Base-by-base conservation (phyloP, 2,797 vertebrate genomes). In the Iguana delicatissima region DNA sequence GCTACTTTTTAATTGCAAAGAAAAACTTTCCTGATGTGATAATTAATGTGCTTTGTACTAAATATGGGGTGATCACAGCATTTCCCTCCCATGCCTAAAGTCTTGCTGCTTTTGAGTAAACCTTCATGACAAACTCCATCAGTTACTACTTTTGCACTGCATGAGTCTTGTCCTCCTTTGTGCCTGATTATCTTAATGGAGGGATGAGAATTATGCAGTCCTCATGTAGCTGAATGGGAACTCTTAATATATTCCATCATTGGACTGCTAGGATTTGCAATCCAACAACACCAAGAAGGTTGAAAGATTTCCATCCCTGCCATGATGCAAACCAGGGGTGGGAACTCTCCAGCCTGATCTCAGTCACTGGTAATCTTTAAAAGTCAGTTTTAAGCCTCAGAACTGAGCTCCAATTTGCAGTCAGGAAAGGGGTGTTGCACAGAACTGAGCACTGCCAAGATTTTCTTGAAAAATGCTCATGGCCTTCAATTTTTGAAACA, bases 1-100 rank as follows among this genome's bases (percentile, higher is more conserved):
- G 12, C n/a, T 82, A 52, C 62, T 59, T 85, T 86, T 73, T n/a
- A 85, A 74, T n/a, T 8, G 46, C n/a, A n/a, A 85, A 22, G n/a
- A 74, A 74, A 74, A 86, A 74, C 50, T 16, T 35, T 73, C 50
- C 12, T 86, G n/a, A 74, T 29, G 35, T 50, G 38, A n/a, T 29
- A 42, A 46, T 73, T 67, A 20, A 64, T 35, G 18, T 73, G 8
- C 32, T 72, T 72, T 26, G 24, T n/a, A 20, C 20, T 52, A 52
- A 86, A 74, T 6, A n/a, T 74, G 50, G 22, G 32, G 50, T 73
- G 5, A 13, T 74, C 74, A 55, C 20, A 64, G 50, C 46, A n/a
- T 69, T 73, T 35, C 20, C 57, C 22, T 72, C 20, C 22, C 12
- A 35, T 24, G 5, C 5, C 18, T 38, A 7, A 6, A 72, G 29